A percentile compares a stretch with the other conserved stretches of the same genome.
These are phyloP conservation scores for Thecocarcelia acutangulata DNA, from an alignment of 2,888 invertebrate genomes.

Conservation along the genomic window DNA sequence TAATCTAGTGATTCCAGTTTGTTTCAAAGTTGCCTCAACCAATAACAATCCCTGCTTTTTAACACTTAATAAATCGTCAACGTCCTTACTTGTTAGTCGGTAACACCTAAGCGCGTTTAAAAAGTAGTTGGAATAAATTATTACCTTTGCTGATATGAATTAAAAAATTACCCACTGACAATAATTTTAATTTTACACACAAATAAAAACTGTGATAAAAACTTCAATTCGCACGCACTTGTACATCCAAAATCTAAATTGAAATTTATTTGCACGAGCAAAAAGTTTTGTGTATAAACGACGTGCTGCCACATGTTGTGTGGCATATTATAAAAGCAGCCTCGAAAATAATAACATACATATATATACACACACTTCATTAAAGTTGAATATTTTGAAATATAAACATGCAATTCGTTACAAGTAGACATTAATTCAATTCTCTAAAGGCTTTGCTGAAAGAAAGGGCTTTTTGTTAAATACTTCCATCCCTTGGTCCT, in stretches of 20 bases:
- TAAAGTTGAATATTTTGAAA: slow-evolving; percentile 49
- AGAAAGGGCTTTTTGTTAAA: too few relatives aligned
- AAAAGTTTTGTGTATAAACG: background rate
- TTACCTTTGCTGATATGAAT: slow-evolving; percentile 48
- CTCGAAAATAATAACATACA: slow-evolving; percentile 14
- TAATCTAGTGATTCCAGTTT: background rate
- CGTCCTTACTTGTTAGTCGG: slow-evolving; percentile 38
- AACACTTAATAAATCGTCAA: slow-evolving; percentile 28
- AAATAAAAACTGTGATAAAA: slow-evolving; percentile 35
- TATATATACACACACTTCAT: slow-evolving; percentile 46
- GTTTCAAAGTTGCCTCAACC: background rate
- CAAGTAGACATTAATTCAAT: slow-evolving; percentile 43
- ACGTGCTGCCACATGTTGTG: slow-evolving; percentile 14
- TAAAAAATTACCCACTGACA: slow-evolving; percentile 56
- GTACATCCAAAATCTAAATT: slow-evolving; percentile 38
- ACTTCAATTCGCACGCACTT: slow-evolving; percentile 42
- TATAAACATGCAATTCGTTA: slow-evolving; percentile 61
- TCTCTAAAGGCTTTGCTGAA: slow-evolving; percentile 10
- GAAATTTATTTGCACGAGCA: slow-evolving; percentile 34
- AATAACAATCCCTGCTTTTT: background rate
- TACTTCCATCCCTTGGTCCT: slow-evolving; percentile 3
- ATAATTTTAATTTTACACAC: slow-evolving; percentile 24
- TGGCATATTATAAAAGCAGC: slow-evolving; percentile 9
- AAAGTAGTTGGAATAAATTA: slow-evolving; percentile 53
- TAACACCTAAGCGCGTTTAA: slow-evolving; percentile 41